These are phyloP conservation scores for Zapornia atra DNA, from an alignment of 2,113 vertebrate genomes.

Conservation along the genomic window DNA sequence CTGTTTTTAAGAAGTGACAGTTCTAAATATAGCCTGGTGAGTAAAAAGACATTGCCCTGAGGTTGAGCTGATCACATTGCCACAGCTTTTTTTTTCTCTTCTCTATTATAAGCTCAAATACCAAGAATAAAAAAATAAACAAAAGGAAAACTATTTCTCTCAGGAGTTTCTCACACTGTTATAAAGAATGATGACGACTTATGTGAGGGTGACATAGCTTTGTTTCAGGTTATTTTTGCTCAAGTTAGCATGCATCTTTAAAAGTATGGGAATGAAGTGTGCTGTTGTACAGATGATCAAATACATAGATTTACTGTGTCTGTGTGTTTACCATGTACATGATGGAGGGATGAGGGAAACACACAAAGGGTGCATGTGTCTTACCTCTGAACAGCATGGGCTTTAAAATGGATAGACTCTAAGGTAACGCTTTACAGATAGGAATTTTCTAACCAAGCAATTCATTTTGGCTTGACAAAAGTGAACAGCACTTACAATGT, in stretches of 20 bases:
- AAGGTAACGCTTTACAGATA: background rate
- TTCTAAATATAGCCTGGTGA: slow-evolving; percentile 68
- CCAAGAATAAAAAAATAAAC: background rate
- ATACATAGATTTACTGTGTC: background rate
- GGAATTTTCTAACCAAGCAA: background rate
- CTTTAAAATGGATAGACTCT: background rate
- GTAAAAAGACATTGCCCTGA: slow-evolving; percentile 62
- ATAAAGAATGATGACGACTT: background rate
- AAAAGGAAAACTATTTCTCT: background rate
- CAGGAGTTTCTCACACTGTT: background rate
- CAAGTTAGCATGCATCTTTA: background rate
- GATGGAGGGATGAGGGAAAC: background rate
- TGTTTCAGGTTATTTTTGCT: slow-evolving; percentile 15
- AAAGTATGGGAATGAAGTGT: background rate
- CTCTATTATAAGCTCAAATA: background rate
- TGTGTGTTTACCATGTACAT: background rate
- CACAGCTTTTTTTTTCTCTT: background rate
- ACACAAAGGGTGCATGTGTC: no score
- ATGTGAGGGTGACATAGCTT: background rate
- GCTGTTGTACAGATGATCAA: background rate
- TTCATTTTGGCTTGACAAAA: background rate
- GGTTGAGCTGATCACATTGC: slow-evolving; percentile 37
- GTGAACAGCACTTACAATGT: background rate
- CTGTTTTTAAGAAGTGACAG: slow-evolving; percentile 62
- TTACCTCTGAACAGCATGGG: background rate